These are phyloP conservation scores for Cherax destructor DNA, from an alignment of 1,140 invertebrate species.

Conservation along the genomic window DNA sequence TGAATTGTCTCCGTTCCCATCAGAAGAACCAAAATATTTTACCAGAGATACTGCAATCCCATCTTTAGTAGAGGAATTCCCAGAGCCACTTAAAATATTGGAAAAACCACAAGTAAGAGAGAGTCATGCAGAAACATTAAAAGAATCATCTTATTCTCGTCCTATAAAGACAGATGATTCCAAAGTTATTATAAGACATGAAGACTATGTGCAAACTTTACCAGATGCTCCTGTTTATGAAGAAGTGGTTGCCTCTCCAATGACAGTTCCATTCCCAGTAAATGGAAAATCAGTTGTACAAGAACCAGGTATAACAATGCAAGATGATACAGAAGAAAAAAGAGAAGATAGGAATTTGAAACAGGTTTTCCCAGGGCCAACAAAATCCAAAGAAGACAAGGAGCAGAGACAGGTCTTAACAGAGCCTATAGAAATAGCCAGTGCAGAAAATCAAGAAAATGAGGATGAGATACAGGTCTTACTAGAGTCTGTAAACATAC, in stretches of 20 bases:
- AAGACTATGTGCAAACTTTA: not conserved
- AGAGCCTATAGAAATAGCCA: not conserved
- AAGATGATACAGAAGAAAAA: not conserved
- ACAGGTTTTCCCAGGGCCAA: not conserved
- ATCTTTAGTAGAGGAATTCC: constrained; percentile 21
- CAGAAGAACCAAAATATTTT: constrained; percentile 19
- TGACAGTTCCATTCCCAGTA: not conserved
- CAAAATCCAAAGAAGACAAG: not conserved
- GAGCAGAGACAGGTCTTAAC: not conserved
- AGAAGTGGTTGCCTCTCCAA: constrained; percentile 10
- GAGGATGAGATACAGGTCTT: not conserved
- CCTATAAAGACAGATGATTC: not conserved
- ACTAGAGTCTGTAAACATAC: not conserved
- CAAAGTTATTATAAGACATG: not conserved
- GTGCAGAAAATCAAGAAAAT: not conserved
- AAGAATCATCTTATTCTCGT: not conserved
- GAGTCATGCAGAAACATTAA: not conserved
- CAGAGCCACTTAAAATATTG: constrained; percentile 1
- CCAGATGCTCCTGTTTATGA: constrained; percentile 20
- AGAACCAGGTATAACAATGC: not conserved
- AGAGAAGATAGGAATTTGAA: not conserved
- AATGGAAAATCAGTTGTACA: not conserved
- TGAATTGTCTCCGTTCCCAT: constrained; percentile 16
- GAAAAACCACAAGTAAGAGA: not conserved
- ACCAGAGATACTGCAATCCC: constrained; percentile 6